Base-by-base conservation (phyloP, 2,797 vertebrate genomes). In the Chrosomus eos region DNA sequence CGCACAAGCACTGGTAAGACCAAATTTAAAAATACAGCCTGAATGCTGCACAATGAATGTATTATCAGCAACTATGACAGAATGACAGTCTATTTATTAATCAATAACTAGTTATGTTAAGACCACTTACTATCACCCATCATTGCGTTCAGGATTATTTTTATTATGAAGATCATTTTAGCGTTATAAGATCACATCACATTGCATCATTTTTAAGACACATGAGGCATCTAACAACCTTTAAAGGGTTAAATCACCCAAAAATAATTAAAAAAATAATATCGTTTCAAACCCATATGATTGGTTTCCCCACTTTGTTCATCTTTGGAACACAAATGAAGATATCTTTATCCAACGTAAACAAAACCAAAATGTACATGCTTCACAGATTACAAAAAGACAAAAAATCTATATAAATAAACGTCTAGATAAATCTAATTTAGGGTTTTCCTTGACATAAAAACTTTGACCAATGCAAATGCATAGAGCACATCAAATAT, bases 1-100 rank as follows among this genome's bases (percentile, higher is more conserved):
- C 98, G 66, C 98, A 99, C 92, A 99, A 99, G 90, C 98, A 99
- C 91, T 99, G 98, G 98, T 99, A 94, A 96, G 97, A 75, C 19
- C 0, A n/a, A 14, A 36, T 68, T 3, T 43, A 1, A 45, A 74
- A 36, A 21, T 21, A 31, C 2, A 21, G 36, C 5, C 33, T 71
- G 8, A 9, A 73, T 51, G 26, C 60, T 64, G 16, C 4, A 8
- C 9, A 55, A 58, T 53, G 7, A 40, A 18, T 45, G 7, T 58
- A 16, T 60, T 60, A 11, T 53, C 36, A 19, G 23, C 23, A 77
- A n/a, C 33, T 26, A 26, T n/a, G 28, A 31, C 18, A 67, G 31
- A 67, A 21, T 67, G 64, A 38, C 10, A 33, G 13, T 14, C 3
- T 33, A 51, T 73, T 51, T 21, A 5, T 51, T 33, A 48, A 48